Base-by-base conservation (phyloP, 2,888 invertebrate species). In the Chrysopilus asiliformis region DNA sequence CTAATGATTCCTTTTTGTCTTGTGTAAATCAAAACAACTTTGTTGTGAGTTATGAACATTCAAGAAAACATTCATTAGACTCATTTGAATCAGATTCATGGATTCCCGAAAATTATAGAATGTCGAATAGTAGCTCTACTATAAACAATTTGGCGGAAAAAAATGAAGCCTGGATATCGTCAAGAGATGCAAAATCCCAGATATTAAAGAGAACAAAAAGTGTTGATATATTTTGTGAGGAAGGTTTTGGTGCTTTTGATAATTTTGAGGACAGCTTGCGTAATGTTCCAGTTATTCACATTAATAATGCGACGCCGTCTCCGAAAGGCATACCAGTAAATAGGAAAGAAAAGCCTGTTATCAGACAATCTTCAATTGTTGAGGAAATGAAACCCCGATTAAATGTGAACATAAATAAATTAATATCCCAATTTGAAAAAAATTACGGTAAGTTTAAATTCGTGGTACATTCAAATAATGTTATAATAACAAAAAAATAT, bases 191-290 rank as follows among this genome's bases (percentile, higher is more conserved):
- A 16, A 16, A 14, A 18, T 10, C 15, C 3, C 6, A 33, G 24
- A 33, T 8, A 14, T 7, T 30, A 8, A 8, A 14, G n/a, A 36
- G 34, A 32, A 19, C n/a, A 14, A 52, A 50, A 15, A 59, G 57
- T 36, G 52, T 60, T 6, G 60, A 60, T 28, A 58, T 60, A n/a
- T 61, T 61, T 30, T 50, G 53, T 31, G 42, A 48, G 9, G 51
- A 50, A 5, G 47, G 43, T 4, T 45, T 48, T 4, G 51, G 49
- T 0, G 54, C 51, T 2, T 60, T 60, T 33, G 56, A 50, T 9
- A 60, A 60, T 32, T 61, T 61, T 39, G 60, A 60, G 12, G 59
- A 60, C 35, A 53, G 49, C 5, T 42, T 61, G 25, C 50, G 51
- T 6, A 52, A 61, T 42, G 57, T 53, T 3, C 60, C 60, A 0